A percentile compares a stretch with the other conserved stretches of the same genome.
Conservation (phyloP, 2,888 invertebrate genomes). For the Copidosoma aretas region DNA sequence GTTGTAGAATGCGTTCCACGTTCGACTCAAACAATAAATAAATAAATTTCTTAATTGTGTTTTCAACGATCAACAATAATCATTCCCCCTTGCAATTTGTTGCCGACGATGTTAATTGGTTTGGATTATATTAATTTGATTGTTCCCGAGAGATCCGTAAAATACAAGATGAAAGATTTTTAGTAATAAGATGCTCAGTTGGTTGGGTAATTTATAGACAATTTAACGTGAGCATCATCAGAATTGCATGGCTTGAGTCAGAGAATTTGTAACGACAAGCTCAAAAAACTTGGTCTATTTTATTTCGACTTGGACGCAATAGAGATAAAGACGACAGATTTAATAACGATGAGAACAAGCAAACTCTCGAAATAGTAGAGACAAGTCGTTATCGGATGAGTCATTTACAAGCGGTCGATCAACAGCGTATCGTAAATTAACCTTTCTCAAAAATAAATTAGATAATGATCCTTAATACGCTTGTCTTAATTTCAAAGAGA, state of each 20-base stretch:
- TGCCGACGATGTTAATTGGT: conserved; percentile 22
- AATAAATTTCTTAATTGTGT: background rate
- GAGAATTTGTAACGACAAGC: background rate
- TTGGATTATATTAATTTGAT: conserved; percentile 10
- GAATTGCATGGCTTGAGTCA: background rate
- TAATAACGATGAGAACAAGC: too few species aligned
- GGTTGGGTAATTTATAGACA: background rate
- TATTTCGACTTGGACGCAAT: conserved; percentile 6
- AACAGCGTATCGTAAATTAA: too few species aligned
- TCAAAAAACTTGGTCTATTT: background rate
- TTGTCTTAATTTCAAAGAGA: too few species aligned
- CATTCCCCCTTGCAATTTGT: background rate
- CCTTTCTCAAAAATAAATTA: too few species aligned
- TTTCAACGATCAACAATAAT: background rate
- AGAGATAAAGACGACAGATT: background rate
- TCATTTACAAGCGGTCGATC: too few species aligned
- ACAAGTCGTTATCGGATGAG: too few species aligned
- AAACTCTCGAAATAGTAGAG: too few species aligned
- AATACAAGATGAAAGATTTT: background rate
- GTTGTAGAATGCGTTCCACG: background rate
- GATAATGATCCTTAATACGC: too few species aligned
- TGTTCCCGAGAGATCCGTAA: background rate
- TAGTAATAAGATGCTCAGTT: background rate
- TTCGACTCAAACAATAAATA: background rate
- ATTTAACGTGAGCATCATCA: background rate